Evolutionary conservation across 2,797 vertebrate species (phyloP).

Genomic region (Clarias platycephalus): DNA sequence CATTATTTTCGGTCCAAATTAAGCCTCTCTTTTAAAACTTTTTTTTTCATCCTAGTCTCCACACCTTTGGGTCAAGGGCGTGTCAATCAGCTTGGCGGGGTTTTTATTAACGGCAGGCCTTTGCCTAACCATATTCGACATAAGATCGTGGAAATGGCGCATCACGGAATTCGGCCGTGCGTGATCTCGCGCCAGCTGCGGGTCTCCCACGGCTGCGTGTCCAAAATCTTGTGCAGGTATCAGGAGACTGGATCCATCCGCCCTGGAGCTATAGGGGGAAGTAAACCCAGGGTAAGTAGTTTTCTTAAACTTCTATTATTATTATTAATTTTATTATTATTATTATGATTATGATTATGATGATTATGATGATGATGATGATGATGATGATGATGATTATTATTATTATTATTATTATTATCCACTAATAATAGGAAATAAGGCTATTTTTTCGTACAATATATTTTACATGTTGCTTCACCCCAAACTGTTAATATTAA

Average conservation of each 20-base stretch:
- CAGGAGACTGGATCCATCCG: conserved; percentile 96
- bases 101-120: conserved; percentile 94
- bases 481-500: not conserved
- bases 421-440: not conserved
- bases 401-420: not conserved
- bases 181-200: conserved; percentile 93
- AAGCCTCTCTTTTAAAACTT: not conserved
- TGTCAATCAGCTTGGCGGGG: conserved; percentile 94
- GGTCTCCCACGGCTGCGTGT: conserved; percentile 93
- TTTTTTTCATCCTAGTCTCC: conserved; percentile 76
- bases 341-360: not conserved
- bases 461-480: not conserved
- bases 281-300: conserved; percentile 91
- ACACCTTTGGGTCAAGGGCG: conserved; percentile 93
- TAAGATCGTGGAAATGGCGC: conserved; percentile 98
- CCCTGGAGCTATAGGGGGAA: conserved; percentile 93
- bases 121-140: conserved; percentile 95
- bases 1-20: not conserved
- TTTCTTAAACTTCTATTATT: not conserved
- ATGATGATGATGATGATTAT: not conserved
- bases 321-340: not conserved
- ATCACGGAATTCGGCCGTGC: conserved; percentile 94
- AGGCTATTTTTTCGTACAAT: too few relatives aligned
- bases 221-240: conserved; percentile 95
- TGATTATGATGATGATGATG: not conserved